phyloP scores from a whole-genome alignment of 1,140 invertebrate species.

The Caenorhabditis latens region DNA sequence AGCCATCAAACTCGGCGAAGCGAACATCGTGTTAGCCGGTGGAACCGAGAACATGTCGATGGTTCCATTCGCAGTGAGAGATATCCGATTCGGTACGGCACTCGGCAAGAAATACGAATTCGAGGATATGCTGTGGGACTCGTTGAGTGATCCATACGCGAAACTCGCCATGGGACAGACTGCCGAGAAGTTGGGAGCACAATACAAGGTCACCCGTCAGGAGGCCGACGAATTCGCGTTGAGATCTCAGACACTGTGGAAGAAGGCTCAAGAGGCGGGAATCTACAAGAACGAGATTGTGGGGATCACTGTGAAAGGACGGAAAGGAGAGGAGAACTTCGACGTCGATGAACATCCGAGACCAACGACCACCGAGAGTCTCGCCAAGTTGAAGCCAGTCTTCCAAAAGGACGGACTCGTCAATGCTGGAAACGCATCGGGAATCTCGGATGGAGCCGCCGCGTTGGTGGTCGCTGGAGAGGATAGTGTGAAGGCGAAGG shows the following conservation, averaged over 20 bases:
- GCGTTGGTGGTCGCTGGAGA: constrained; percentile 89
- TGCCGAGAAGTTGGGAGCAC: constrained; percentile 93
- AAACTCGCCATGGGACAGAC: constrained; percentile 95
- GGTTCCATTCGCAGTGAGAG: constrained; percentile 88
- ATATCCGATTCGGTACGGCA: constrained; percentile 90
- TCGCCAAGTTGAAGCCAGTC: constrained; percentile 87
- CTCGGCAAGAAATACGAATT: constrained; percentile 86
- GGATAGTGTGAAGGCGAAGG: constrained; percentile 86
- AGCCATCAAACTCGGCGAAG: constrained; percentile 89
- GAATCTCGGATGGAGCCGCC: constrained; percentile 94
- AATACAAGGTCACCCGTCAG: constrained; percentile 87
- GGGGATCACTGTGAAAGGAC: constrained; percentile 88
- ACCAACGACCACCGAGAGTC: constrained; percentile 80
- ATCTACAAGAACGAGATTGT: constrained; percentile 91
- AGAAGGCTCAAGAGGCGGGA: constrained; percentile 83
- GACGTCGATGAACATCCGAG: constrained; percentile 77
- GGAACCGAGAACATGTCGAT: constrained; percentile 93
- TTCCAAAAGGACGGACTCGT: constrained; percentile 97
- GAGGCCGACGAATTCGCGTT: constrained; percentile 91
- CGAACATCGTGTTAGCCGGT: constrained; percentile 89
- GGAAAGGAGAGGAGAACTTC: constrained; percentile 85
- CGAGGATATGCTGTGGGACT: constrained; percentile 93
- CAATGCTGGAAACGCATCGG: constrained; percentile 94
- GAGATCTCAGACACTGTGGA: constrained; percentile 83
- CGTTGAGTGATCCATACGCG: constrained; percentile 89